Percentiles rank a stretch among this genome's conserved stretches.
Conservation (phyloP, 1,140 invertebrate species). For the Phthorimaea operculella region DNA sequence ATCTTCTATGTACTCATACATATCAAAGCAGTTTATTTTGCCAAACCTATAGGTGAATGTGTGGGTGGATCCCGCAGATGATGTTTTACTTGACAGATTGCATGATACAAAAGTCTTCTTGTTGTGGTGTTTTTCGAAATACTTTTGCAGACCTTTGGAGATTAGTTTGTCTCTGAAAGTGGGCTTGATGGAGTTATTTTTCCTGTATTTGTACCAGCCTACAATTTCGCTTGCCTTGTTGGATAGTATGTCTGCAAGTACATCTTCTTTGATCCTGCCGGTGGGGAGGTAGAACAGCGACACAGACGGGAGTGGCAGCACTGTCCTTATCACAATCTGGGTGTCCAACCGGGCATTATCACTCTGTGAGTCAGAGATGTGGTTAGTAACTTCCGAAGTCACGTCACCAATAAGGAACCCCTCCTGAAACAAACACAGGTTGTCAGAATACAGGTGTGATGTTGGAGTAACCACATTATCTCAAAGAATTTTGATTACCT, state of each 20-base stretch:
- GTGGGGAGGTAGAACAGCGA: slow-evolving; percentile 68
- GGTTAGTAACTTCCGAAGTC: slow-evolving; percentile 70
- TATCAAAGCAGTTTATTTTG: slow-evolving; percentile 60
- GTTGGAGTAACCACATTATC: not conserved
- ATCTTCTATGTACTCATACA: slow-evolving; percentile 61
- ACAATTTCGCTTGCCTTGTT: slow-evolving; percentile 68
- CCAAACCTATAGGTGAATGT: slow-evolving; percentile 69
- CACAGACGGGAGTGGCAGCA: slow-evolving; percentile 67
- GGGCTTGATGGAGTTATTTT: slow-evolving; percentile 59
- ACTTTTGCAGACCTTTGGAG: slow-evolving; percentile 69
- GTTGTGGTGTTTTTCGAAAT: slow-evolving; percentile 62
- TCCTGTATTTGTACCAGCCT: slow-evolving; percentile 73
- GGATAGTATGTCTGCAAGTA: slow-evolving; percentile 62
- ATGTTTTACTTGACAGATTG: slow-evolving; percentile 62
- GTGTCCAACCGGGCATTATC: slow-evolving; percentile 69
- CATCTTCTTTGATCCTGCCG: slow-evolving; percentile 67
- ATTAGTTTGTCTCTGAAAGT: slow-evolving; percentile 70
- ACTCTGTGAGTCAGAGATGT: slow-evolving; percentile 73
- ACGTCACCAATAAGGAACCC: slow-evolving; percentile 74
- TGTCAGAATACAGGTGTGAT: slow-evolving; percentile 1
- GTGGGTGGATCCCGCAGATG: slow-evolving; percentile 64
- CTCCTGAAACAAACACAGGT: slow-evolving; percentile 64
- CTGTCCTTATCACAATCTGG: slow-evolving; percentile 70
- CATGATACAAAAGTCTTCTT: slow-evolving; percentile 67
- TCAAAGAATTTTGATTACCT: slow-evolving; percentile 56